Conservation (phyloP, 2,113 vertebrate genomes). For the Irena cyanogastra region DNA sequence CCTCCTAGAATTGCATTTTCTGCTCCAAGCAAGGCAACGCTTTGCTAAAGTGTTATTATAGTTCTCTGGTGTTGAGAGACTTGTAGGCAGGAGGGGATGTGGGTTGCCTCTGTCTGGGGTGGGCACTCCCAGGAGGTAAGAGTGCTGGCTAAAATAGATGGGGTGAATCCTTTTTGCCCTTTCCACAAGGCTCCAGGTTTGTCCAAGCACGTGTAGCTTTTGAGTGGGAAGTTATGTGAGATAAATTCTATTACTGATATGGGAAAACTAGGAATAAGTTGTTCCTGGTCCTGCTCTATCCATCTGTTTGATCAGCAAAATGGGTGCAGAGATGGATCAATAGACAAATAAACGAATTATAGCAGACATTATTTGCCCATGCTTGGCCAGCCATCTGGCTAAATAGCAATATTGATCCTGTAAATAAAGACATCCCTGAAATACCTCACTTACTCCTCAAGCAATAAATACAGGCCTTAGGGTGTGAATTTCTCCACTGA, state of each 20-base stretch:
- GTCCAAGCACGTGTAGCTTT: neutral
- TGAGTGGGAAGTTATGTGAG: neutral
- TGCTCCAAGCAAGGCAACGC: neutral
- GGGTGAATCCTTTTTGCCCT: neutral
- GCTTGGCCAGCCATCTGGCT: neutral
- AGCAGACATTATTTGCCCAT: neutral
- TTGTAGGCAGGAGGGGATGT: neutral
- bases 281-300: neutral
- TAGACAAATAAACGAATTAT: neutral
- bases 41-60: neutral
- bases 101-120: neutral
- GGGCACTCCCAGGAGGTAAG: neutral
- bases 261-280: neutral
- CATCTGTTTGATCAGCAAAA: neutral
- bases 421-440: neutral
- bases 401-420: slow-evolving; percentile 3
- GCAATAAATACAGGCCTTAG: neutral
- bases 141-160: neutral
- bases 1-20: neutral
- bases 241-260: neutral
- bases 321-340: neutral
- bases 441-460: neutral
- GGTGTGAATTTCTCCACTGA: neutral
- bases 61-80: neutral
- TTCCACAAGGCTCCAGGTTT: neutral